Percentiles rank a stretch among this genome's conserved stretches.
Evolutionary conservation across 1,140 invertebrate genomes (phyloP).

Genomic region (Heterodera carotae): DNA sequence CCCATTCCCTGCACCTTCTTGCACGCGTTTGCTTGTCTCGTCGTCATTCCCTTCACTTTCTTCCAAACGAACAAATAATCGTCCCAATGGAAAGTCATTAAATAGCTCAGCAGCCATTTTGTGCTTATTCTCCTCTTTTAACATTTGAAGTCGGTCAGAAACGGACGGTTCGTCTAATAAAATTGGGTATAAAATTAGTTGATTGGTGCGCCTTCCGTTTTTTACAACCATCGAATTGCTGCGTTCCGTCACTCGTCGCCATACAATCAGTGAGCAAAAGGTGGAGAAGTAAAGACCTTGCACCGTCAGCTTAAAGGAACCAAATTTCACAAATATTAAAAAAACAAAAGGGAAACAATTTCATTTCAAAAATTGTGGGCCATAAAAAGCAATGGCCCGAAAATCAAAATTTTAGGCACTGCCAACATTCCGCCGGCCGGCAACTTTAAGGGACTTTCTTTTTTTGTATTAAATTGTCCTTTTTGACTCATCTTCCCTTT

Average conservation of each 20-base stretch:
- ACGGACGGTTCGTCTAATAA: not conserved
- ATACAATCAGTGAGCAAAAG: slow-evolving; percentile 1
- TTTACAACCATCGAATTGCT: not conserved
- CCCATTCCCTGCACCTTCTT: not conserved
- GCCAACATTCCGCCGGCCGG: too few species aligned
- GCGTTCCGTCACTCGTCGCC: not conserved
- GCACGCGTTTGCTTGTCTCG: not conserved
- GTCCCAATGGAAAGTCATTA: not conserved
- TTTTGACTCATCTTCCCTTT: too few species aligned
- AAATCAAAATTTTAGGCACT: too few species aligned
- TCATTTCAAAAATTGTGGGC: not conserved
- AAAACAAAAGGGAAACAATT: too few species aligned
- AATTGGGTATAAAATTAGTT: not conserved
- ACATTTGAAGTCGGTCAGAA: not conserved
- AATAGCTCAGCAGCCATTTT: not conserved
- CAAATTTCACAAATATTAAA: too few species aligned
- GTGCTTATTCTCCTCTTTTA: not conserved
- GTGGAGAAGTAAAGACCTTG: not conserved
- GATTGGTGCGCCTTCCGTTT: not conserved
- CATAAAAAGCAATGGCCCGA: too few species aligned
- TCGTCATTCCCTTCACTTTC: not conserved
- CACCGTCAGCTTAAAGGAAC: not conserved
- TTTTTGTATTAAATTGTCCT: too few species aligned
- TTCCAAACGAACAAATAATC: not conserved
- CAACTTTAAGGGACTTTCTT: too few species aligned